phyloP scores from a whole-genome alignment of 2,888 invertebrate genomes.

The Drosophila paranaensis region DNA sequence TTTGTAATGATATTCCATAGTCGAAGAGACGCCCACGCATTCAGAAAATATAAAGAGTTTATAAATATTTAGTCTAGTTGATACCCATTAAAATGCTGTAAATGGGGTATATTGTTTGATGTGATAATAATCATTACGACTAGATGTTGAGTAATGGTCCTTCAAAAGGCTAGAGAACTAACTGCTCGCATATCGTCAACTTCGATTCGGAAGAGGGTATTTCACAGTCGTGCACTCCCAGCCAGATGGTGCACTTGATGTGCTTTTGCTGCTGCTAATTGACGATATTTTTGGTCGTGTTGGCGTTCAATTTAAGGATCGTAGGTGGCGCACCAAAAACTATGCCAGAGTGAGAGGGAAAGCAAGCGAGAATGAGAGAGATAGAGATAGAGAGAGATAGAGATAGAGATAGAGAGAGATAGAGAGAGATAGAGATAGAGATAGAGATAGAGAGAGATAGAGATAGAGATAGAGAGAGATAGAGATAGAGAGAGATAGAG shows the following conservation, averaged over 20 bases:
- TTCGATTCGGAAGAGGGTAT: neutral
- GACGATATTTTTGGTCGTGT: slow-evolving; percentile 18
- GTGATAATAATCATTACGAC: neutral
- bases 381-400: no score
- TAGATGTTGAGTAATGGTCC: neutral
- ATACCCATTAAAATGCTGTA: neutral
- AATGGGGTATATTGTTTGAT: neutral
- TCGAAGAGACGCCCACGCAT: slow-evolving; percentile 8
- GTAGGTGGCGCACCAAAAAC: slow-evolving; percentile 48
- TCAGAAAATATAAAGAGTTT: slow-evolving; percentile 33
- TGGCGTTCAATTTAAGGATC: slow-evolving; percentile 59
- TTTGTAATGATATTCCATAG: neutral
- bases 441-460: neutral
- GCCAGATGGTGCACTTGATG: slow-evolving; percentile 4
- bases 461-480: no score
- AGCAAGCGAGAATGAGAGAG: neutral
- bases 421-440: neutral
- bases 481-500: no score
- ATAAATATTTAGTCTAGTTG: slow-evolving; percentile 54
- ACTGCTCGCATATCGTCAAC: no score
- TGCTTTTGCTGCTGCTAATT: slow-evolving; percentile 34
- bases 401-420: no score
- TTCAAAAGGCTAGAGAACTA: neutral
- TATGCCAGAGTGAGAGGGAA: neutral
- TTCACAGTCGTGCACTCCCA: neutral